Conservation (phyloP, 2,113 vertebrate genomes). For the Hydrolagus affinis region DNA sequence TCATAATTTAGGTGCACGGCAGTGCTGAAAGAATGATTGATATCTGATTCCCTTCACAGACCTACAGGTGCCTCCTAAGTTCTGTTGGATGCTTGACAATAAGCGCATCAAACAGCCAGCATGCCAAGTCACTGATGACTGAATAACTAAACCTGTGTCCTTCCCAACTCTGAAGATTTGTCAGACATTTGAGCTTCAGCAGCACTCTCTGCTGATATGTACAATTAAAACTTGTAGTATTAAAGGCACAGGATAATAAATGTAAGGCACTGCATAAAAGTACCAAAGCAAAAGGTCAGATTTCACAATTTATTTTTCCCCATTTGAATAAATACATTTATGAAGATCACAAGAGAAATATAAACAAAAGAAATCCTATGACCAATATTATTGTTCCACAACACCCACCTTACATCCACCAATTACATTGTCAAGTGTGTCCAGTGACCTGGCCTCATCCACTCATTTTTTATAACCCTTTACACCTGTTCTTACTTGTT, state of each 20-base stretch:
- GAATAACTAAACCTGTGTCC: neutral
- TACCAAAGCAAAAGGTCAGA: neutral
- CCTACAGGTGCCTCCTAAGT: slow-evolving; percentile 4
- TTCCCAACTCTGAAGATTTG: neutral
- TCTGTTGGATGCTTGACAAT: neutral
- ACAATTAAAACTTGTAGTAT: neutral
- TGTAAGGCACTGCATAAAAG: neutral
- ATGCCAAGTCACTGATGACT: neutral
- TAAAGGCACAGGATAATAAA: neutral
- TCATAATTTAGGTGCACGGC: slow-evolving; percentile 9
- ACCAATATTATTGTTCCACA: too few species aligned
- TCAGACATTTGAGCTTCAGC: neutral
- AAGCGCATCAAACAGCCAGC: neutral
- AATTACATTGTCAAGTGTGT: too few species aligned
- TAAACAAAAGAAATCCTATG: too few species aligned
- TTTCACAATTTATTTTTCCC: neutral
- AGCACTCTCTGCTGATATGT: neutral
- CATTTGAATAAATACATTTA: neutral
- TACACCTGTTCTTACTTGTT: too few species aligned
- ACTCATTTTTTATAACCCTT: too few species aligned
- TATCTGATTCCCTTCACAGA: neutral
- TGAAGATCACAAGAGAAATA: too few species aligned
- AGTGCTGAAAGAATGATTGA: neutral
- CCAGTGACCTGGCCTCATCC: too few species aligned
- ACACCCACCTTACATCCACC: too few species aligned